Base-by-base conservation (phyloP, 53 echinoderm and acorn worm genomes). In the Luidia sarsii region DNA sequence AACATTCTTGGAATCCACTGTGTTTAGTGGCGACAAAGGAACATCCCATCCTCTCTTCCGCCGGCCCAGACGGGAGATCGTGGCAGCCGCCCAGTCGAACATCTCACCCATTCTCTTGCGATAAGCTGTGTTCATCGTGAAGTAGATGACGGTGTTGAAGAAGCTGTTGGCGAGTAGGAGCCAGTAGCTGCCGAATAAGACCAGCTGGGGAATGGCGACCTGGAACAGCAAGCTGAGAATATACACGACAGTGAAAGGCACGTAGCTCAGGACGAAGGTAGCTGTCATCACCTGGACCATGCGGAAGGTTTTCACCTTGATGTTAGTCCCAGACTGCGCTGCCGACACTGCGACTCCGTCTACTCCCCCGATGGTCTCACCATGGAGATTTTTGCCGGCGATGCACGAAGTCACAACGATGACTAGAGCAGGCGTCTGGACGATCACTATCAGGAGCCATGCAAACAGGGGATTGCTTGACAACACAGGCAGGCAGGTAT, bases 121-220 rank as follows among this genome's bases (percentile, higher is more conserved):
- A 21, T 21, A 34, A 35, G 36, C 35, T 36, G 33, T 71, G 37
- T 71, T 71, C 51, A 71, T 51, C 31, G 9, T 6, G 25, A 54
- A 55, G 74, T 73, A 73, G 22, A 56, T 55, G 43, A 57, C 24
- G 1, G 39, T 38, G 57, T 56, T 73, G 37, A 73, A 27, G 29
- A 73, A 54, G 25, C 74, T 73, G 55, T 73, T 73, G 38, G 74
- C 18, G 2, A 55, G 10, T 15, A 73, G 15, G 14, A 57, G 7
- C 74, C 74, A 73, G 56, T 73, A 73, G 1, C 18, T 14, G 38
- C 43, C n/a, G 57, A 73, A 73, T 3, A 25, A 5, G 18, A 73
- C 22, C 14, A 54, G 1, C 25, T 29, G 25, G 4, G 39, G 54
- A 0, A 33, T 10, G 15, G 15, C 24, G 0, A 37, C 23, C 2